Evolutionary conservation across 2,113 vertebrate species (phyloP).

Genomic region (Cathartes aura): DNA sequence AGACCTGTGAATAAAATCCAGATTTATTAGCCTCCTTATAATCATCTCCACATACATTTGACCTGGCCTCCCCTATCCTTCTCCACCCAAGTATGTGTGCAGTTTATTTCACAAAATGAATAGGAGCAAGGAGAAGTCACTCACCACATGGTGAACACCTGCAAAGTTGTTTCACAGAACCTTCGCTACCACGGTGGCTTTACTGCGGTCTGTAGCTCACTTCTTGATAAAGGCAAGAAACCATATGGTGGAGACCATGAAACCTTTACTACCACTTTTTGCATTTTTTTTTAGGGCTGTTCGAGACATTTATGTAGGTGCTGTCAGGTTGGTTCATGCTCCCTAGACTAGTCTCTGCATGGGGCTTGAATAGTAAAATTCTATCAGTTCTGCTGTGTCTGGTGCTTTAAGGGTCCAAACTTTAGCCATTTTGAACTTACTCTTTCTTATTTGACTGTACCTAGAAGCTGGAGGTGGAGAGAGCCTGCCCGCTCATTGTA

Average conservation of each 20-base stretch:
- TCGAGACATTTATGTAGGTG: background rate
- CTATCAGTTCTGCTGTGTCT: background rate
- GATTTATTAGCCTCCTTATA: background rate
- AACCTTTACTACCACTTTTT: background rate
- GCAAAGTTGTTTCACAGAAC: background rate
- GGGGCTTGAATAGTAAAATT: background rate
- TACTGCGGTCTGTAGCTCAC: background rate
- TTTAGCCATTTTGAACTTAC: background rate
- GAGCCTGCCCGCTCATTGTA: background rate
- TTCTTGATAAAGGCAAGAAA: background rate
- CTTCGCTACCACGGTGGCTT: background rate
- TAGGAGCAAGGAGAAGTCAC: background rate
- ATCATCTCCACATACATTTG: background rate
- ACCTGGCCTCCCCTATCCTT: background rate
- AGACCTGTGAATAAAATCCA: background rate
- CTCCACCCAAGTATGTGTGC: background rate
- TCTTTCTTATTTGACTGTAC: background rate
- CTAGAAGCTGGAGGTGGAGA: background rate
- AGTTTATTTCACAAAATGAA: background rate
- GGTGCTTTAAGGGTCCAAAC: background rate
- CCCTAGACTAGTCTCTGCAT: background rate
- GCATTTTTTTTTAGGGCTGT: background rate
- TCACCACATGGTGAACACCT: background rate
- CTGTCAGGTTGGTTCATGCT: background rate
- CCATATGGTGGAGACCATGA: accelerated